Evolutionary conservation across 2,113 vertebrate genomes (phyloP).

Genomic region (Psittacara wagleri): DNA sequence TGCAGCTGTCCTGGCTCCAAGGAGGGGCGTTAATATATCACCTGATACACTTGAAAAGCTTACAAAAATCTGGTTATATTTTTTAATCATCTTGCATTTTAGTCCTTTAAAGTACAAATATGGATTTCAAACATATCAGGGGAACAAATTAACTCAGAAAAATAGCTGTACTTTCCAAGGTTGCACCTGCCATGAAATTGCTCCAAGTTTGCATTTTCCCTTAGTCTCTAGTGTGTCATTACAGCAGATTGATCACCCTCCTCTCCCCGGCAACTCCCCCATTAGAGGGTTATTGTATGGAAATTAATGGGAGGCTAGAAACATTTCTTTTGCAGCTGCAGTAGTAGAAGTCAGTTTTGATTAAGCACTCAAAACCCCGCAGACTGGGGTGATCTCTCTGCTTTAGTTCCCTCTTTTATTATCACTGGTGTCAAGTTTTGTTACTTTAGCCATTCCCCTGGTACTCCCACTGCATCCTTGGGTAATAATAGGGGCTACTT

Average conservation of each 20-base stretch:
- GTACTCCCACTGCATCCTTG: constrained; percentile 8
- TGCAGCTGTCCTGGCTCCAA: constrained; percentile 29
- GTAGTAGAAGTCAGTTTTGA: constrained; percentile 79
- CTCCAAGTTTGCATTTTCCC: constrained; percentile 81
- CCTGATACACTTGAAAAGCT: constrained; percentile 58
- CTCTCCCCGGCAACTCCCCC: constrained; percentile 75
- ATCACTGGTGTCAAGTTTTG: constrained; percentile 64
- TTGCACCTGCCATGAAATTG: constrained; percentile 82
- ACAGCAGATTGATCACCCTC: constrained; percentile 78
- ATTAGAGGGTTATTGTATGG: constrained; percentile 84
- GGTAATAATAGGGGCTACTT: constrained; percentile 46
- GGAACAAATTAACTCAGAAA: constrained; percentile 83
- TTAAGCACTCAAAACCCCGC: constrained; percentile 69
- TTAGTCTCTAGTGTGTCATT: constrained; percentile 77
- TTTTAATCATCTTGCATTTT: constrained; percentile 79
- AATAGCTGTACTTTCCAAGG: constrained; percentile 78
- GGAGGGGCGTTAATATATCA: constrained; percentile 55
- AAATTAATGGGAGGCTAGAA: constrained; percentile 81
- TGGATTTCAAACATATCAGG: constrained; percentile 82
- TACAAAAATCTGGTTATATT: constrained; percentile 72
- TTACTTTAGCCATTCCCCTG: constrained; percentile 14
- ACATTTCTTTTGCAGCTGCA: constrained; percentile 79
- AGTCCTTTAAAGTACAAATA: constrained; percentile 82
- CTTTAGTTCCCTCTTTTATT: constrained; percentile 72
- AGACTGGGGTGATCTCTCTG: constrained; percentile 69